Conservation (phyloP, 2,888 invertebrate species). For the Drosophila formosana region DNA sequence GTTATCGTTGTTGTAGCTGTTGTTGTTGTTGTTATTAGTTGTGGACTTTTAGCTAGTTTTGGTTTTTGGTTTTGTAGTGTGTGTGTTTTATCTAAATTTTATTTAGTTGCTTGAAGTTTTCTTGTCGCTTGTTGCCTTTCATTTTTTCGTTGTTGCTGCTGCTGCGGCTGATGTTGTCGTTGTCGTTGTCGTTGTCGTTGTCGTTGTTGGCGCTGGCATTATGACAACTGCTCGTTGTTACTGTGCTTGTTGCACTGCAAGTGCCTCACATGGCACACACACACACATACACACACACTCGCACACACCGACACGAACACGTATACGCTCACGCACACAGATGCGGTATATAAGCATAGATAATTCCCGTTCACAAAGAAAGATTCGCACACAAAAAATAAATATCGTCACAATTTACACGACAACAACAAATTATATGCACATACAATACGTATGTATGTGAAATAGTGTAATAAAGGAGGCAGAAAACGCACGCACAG, state of each 20-base stretch:
- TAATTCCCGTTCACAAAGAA: conserved; percentile 66
- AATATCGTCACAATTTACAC: conserved; percentile 60
- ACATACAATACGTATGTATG: conserved; percentile 6
- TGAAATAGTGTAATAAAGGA: conserved; percentile 56
- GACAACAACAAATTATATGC: conserved; percentile 21
- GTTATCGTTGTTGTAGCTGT: conserved; percentile 24
- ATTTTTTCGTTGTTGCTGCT: conserved; percentile 54
- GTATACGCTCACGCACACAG: neutral
- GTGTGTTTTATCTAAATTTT: conserved; percentile 66
- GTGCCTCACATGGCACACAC: conserved; percentile 54
- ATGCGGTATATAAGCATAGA: conserved; percentile 33
- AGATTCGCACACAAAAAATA: conserved; percentile 49
- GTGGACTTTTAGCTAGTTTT: conserved; percentile 34
- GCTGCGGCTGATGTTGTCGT: conserved; percentile 21
- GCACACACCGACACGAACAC: conserved; percentile 4
- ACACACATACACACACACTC: conserved; percentile 26
- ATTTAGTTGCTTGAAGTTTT: conserved; percentile 67
- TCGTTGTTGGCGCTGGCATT: conserved; percentile 48
- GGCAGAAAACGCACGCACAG: conserved; percentile 64
- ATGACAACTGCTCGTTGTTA: conserved; percentile 52
- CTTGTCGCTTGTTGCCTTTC: conserved; percentile 63
- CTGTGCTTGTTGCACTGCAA: conserved; percentile 45
- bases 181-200: conserved; percentile 23
- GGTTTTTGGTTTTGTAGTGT: conserved; percentile 30
- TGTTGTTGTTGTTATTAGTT: conserved; percentile 20